These are phyloP conservation scores for Drosophila nr. perissopoda DNA, from an alignment of 2,888 invertebrate genomes.

Conservation along the genomic window DNA sequence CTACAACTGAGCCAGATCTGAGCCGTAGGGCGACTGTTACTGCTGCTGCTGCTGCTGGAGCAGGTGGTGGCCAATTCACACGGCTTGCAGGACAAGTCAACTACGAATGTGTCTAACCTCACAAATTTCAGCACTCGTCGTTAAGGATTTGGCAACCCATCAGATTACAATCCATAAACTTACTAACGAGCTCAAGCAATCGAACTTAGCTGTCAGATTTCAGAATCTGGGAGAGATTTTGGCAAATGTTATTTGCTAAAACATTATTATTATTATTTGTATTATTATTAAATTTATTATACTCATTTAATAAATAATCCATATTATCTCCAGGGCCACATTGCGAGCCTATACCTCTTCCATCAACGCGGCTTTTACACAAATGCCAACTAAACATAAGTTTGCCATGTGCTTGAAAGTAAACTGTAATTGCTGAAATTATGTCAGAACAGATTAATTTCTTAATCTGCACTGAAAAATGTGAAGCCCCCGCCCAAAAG, in stretches of 20 bases:
- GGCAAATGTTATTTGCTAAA: background rate
- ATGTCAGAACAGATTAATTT: conserved; percentile 8
- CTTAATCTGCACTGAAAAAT: conserved; percentile 10
- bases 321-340: background rate
- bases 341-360: background rate
- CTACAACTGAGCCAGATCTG: conserved; percentile 21
- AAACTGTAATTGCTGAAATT: conserved; percentile 3
- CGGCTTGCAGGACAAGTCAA: conserved; percentile 17
- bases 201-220: background rate
- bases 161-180: background rate
- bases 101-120: conserved; percentile 8
- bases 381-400: background rate
- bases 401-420: background rate
- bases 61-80: conserved; percentile 26
- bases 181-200: background rate
- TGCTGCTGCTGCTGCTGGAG: background rate
- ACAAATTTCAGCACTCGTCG: background rate
- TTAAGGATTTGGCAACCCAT: conserved; percentile 3
- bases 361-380: background rate
- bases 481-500: conserved; percentile 5
- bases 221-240: background rate
- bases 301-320: too few relatives aligned
- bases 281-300: background rate
- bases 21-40: background rate
- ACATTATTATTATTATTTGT: background rate